These are phyloP conservation scores for Pimephales promelas DNA, from an alignment of 2,113 vertebrate species.

Conservation along the genomic window DNA sequence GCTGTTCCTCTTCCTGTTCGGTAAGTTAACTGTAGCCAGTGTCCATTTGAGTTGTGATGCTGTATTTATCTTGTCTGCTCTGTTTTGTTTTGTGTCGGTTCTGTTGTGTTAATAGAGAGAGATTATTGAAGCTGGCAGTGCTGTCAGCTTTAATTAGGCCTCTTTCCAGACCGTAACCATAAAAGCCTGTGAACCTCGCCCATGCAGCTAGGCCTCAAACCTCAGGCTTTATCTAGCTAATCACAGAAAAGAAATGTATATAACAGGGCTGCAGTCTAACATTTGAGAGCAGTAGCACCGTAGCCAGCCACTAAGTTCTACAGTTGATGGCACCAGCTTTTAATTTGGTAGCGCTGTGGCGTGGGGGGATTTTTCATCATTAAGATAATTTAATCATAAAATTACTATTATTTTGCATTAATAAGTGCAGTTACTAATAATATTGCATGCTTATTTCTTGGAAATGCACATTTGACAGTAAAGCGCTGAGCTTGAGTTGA, in stretches of 20 bases:
- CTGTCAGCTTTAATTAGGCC: constrained; percentile 1
- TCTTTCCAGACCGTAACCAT: neutral
- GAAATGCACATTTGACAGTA: too few species aligned
- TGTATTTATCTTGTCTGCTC: neutral
- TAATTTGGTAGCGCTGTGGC: too few species aligned
- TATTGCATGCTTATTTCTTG: too few species aligned
- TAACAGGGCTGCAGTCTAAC: too few species aligned
- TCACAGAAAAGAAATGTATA: neutral
- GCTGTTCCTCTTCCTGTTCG: constrained; percentile 67
- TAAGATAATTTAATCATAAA: too few species aligned
- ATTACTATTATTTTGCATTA: too few species aligned
- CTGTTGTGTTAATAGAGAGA: neutral
- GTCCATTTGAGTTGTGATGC: constrained; percentile 42
- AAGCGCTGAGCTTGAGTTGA: too few species aligned
- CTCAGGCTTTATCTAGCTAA: constrained; percentile 3
- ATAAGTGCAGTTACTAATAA: too few species aligned
- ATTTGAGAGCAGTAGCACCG: too few species aligned
- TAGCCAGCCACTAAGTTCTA: too few species aligned
- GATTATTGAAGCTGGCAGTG: neutral
- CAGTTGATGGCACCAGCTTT: too few species aligned
- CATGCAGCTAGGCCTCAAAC: neutral
- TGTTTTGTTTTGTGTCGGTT: neutral
- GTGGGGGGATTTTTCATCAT: too few species aligned
- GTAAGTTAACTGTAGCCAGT: constrained; percentile 69
- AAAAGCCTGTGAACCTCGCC: neutral